phyloP scores from a whole-genome alignment of 2,797 vertebrate species.

The Champsocephalus esox region DNA sequence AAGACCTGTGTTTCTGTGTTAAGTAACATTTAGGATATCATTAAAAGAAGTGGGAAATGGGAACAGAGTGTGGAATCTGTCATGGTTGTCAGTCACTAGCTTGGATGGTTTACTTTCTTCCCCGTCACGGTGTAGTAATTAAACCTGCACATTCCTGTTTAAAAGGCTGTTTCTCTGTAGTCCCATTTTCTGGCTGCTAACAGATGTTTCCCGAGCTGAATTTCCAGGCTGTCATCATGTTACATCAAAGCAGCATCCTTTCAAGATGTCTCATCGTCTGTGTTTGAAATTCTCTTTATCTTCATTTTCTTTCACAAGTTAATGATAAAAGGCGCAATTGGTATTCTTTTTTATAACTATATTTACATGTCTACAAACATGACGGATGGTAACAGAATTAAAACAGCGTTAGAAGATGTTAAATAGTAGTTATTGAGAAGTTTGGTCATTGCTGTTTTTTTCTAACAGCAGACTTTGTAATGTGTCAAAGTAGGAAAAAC shows the following conservation, averaged over 20 bases:
- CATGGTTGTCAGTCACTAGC: neutral
- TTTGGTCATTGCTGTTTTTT: neutral
- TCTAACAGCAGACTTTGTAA: neutral
- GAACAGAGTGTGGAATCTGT: neutral
- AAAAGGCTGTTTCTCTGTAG: constrained; percentile 17
- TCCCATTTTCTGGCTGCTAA: constrained; percentile 19
- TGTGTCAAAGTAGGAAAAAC: neutral
- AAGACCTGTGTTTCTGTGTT: neutral
- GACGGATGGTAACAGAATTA: neutral
- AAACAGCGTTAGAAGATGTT: neutral
- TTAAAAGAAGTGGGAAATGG: neutral
- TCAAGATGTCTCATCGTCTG: neutral
- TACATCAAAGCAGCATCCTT: neutral
- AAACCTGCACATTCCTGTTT: constrained; percentile 56
- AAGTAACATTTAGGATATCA: neutral
- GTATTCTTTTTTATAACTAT: neutral
- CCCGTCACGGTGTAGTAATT: constrained; percentile 13
- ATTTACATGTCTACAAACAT: neutral
- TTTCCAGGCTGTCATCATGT: neutral
- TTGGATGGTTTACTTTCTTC: constrained; percentile 37
- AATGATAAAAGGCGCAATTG: neutral
- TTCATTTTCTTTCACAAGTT: neutral
- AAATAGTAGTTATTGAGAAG: neutral
- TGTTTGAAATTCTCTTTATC: neutral
- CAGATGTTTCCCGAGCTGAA: constrained; percentile 43